A percentile compares a stretch with the other conserved stretches of the same genome.
These are phyloP conservation scores for Brenthis daphne DNA, from an alignment of 2,888 invertebrate species.

Conservation along the genomic window DNA sequence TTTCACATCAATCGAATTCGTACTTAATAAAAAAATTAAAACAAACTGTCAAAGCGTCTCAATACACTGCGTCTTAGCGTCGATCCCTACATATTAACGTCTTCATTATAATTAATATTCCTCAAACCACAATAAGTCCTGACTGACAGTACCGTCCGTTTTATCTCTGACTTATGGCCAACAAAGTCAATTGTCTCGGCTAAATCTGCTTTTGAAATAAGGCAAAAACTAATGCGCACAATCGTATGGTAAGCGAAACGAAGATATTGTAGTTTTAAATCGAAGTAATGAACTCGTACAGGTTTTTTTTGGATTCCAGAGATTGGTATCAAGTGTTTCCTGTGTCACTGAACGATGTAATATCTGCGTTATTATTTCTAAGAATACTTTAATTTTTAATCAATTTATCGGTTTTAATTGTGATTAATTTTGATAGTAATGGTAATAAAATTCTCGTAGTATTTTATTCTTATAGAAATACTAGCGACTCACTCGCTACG, in stretches of 20 bases:
- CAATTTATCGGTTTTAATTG: slow-evolving; percentile 14
- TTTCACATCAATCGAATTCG: slow-evolving; percentile 36
- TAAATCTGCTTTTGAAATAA: slow-evolving; percentile 68
- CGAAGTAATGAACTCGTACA: neutral
- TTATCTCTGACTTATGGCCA: slow-evolving; percentile 71
- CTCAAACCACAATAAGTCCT: slow-evolving; percentile 57
- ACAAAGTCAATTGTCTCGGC: slow-evolving; percentile 74
- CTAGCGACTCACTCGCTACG: too few relatives aligned
- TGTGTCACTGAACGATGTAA: slow-evolving; percentile 7
- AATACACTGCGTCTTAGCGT: slow-evolving; percentile 26
- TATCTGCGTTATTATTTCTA: neutral
- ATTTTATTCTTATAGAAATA: too few relatives aligned
- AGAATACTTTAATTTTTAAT: slow-evolving; percentile 3
- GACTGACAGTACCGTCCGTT: slow-evolving; percentile 71
- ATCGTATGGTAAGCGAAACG: slow-evolving; percentile 25
- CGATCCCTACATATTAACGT: slow-evolving; percentile 47
- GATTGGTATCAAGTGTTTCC: slow-evolving; percentile 13
- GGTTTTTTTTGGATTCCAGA: slow-evolving; percentile 2
- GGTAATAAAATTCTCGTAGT: slow-evolving; percentile 1
- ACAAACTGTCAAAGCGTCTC: slow-evolving; percentile 26
- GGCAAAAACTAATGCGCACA: slow-evolving; percentile 39
- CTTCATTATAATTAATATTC: slow-evolving; percentile 66
- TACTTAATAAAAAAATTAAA: slow-evolving; percentile 42
- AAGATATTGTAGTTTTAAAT: slow-evolving; percentile 16
- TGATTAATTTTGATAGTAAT: neutral